Evolutionary conservation across 2,888 invertebrate genomes (phyloP).

Genomic region (Agonopterix alstromeriana): DNA sequence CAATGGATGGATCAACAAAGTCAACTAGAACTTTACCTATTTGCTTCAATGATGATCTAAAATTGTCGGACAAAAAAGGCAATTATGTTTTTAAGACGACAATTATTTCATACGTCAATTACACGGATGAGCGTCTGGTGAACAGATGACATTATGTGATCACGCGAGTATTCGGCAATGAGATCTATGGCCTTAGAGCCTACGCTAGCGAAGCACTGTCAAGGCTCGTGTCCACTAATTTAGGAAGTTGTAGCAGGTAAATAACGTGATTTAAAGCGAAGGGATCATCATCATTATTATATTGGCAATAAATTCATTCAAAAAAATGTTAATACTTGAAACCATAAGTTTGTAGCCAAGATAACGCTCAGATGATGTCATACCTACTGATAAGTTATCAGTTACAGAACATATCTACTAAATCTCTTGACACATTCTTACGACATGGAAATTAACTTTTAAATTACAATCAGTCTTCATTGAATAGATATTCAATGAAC

Average conservation of each 20-base stretch:
- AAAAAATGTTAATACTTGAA: too few relatives aligned
- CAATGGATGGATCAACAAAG: not conserved
- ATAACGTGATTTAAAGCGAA: too few relatives aligned
- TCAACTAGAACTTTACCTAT: not conserved
- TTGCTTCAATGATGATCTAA: not conserved
- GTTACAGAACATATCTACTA: too few relatives aligned
- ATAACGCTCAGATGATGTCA: too few relatives aligned
- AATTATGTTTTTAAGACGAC: conserved; percentile 15
- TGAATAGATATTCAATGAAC: conserved; percentile 6
- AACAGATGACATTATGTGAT: conserved; percentile 26
- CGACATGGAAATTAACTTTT: too few relatives aligned
- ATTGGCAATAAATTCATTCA: too few relatives aligned
- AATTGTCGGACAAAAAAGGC: not conserved
- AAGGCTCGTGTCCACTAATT: conserved; percentile 25
- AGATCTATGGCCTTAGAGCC: conserved; percentile 41
- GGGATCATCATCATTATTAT: too few relatives aligned
- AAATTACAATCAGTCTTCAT: conserved; percentile 3
- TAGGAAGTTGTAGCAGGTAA: conserved; percentile 14
- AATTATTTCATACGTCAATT: conserved; percentile 33
- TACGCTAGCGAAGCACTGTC: conserved; percentile 48
- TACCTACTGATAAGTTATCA: too few relatives aligned
- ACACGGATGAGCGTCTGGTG: conserved; percentile 22
- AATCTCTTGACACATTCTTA: too few relatives aligned
- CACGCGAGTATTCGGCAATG: conserved; percentile 34
- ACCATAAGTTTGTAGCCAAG: too few relatives aligned